A percentile compares a stretch with the other conserved stretches of the same genome.
Evolutionary conservation across 2,888 invertebrate genomes (phyloP).

Genomic region (Liposcelis brunnea): DNA sequence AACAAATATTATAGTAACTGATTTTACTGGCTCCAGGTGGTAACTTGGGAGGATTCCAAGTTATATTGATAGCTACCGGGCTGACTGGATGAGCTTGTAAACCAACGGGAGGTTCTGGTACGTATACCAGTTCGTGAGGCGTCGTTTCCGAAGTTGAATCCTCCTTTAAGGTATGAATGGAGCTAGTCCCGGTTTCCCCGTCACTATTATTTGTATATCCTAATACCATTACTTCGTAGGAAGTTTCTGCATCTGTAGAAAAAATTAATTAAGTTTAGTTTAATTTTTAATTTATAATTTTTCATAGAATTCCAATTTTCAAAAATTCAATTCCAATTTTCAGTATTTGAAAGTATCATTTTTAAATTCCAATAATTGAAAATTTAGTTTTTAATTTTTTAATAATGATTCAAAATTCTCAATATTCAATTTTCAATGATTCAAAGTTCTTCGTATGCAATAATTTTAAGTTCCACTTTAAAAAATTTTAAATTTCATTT

Average conservation of each 20-base stretch:
- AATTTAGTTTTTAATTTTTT: no score
- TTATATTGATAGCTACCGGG: constrained; percentile 32
- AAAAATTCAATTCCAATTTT: no score
- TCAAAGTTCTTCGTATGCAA: no score
- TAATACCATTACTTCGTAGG: constrained; percentile 23
- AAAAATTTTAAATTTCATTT: no score
- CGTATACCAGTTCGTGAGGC: constrained; percentile 3
- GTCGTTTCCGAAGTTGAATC: constrained; percentile 3
- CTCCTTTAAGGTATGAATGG: constrained; percentile 19
- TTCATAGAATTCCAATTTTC: no score
- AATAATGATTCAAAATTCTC: no score
- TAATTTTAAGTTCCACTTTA: no score
- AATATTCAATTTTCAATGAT: no score
- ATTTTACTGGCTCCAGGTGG: constrained; percentile 19
- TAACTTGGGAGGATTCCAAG: constrained; percentile 29
- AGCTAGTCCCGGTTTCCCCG: constrained; percentile 19
- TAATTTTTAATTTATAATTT: no score
- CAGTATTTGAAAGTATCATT: no score
- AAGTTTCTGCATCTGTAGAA: constrained; percentile 19
- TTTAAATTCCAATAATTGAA: no score
- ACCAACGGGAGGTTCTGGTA: constrained; percentile 23
- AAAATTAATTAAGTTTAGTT: no score
- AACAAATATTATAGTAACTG: constrained; percentile 34
- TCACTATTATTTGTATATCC: constrained; percentile 21
- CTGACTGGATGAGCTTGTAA: constrained; percentile 33